Base-by-base conservation (phyloP, 2,797 vertebrate genomes). In the Esox lucius region DNA sequence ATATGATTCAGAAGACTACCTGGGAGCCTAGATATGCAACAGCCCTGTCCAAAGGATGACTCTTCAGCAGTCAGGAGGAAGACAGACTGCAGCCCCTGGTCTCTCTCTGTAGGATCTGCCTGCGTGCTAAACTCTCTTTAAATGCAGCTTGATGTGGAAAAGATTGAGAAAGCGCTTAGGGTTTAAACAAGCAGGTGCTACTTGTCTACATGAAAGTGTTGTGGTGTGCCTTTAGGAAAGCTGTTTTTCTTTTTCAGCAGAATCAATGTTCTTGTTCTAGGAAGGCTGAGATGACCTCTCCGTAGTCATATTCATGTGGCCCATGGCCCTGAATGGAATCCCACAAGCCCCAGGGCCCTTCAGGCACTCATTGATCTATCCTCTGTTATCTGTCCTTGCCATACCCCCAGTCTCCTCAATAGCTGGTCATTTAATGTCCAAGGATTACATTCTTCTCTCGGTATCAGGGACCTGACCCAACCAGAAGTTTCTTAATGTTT, bases 311-410 rank as follows among this genome's bases (percentile, higher is more conserved):
- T 62, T 4, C 12, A n/a, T 12, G 35, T 28, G 46, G 22, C 22
- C 68, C 15, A 67, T 69, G 31, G 16, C 19, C 19, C 66, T 68
- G 35, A 24, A 68, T 42, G 5, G 53, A 53, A 19, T 53, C 49
- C 49, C 49, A 53, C 49, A 19, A n/a, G 28, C 28, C 3, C 66
- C 35, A 42, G 33, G 13, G 6, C 17, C 64, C 64, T 31, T 28
- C 68, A 48, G 68, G 68, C 68, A 28, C 19, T 49, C 42, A 69
- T 48, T 26, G 68, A 69, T 69, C 49, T 49, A 49, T 11, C 49
- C 49, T 53, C 49, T 49, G 46, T 26, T 48, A 62, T 62, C 59
- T 62, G 59, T 4, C 24, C 59, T 24, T 24, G 12, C 59, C 59
- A 62, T 28, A 17, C 59, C 24, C 59, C 13, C 26, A 62, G 22